phyloP scores from a whole-genome alignment of 2,113 vertebrate genomes.

The Spea multiplicata region DNA sequence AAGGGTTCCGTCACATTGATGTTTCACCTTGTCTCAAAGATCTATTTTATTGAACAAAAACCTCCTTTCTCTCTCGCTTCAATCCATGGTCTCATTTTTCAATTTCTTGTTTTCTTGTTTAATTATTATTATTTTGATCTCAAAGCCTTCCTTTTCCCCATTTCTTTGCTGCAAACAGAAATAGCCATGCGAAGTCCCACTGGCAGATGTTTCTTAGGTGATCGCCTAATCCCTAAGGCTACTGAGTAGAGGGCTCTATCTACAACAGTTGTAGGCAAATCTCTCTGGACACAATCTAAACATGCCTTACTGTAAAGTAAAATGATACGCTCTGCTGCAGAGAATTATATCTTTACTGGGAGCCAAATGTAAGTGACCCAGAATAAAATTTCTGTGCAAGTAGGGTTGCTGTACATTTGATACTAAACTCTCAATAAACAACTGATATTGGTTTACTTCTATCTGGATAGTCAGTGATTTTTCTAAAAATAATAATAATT shows the following conservation, averaged over 20 bases:
- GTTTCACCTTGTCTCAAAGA: no score
- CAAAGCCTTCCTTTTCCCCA: constrained; percentile 28
- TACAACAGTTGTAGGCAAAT: constrained; percentile 11
- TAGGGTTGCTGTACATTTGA: no score
- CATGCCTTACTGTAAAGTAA: not conserved
- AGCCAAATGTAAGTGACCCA: not conserved
- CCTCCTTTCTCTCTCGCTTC: no score
- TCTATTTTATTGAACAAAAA: no score
- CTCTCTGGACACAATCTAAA: constrained; percentile 21
- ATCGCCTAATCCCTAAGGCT: constrained; percentile 5
- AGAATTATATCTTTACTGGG: not conserved
- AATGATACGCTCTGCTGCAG: not conserved
- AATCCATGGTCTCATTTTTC: not conserved
- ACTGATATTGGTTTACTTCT: no score
- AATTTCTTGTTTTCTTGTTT: not conserved
- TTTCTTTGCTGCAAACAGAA: not conserved
- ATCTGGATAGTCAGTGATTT: no score
- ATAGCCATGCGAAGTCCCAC: not conserved
- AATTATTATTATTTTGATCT: not conserved
- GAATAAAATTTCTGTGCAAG: not conserved
- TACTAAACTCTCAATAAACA: no score
- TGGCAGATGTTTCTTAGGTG: constrained; percentile 30
- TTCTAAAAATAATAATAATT: no score
- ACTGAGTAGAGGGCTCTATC: not conserved
- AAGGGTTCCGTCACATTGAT: no score